Evolutionary conservation across 2,113 vertebrate species (phyloP), one percentile per base, ranked within the genome.

Genomic region (Glaucomys volans): DNA sequence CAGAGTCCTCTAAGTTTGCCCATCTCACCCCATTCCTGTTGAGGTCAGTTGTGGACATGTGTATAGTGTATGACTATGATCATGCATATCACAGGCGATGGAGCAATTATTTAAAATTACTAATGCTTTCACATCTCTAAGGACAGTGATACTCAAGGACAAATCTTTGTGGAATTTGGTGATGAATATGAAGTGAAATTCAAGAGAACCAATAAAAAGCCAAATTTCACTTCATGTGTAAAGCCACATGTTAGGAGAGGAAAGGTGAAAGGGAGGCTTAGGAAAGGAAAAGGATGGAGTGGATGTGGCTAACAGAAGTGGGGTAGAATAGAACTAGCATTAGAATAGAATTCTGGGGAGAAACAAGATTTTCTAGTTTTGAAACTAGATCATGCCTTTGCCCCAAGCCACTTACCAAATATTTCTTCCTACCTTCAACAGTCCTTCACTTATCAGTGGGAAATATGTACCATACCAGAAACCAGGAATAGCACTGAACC

Each of bases 101-200:
- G 35, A 40, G 76, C 0, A 87, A 77, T 77, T 91, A 47, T 83
- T 94, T 96, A 83, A 71, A 94, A 69, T 82, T 74, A 75, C 26
- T 62, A 74, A 77, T 50, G 7, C 14, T 83, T 83, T 24, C 11
- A 91, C 10, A 37, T 87, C 42, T 71, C 76, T 87, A 44, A 84
- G 77, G 2, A 9, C 16, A 20, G 0, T 44, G 28, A 28, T 50
- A 52, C n/a, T 66, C n/a, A 96, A 91, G 83, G 42, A 72, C 24
- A 87, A 82, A 8, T 74, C 3, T 91, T 64, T 82, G 42, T 77
- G 22, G 71, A 71, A 0, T 87, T 77, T 87, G 83, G 26, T 71
- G 67, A 71, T 64, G 47, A 54, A 6, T 13, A 54, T 12, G n/a
- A 62, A 91, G 26, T 52, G 16, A 83, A 87, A 91, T 37, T 87